Base-by-base conservation (phyloP, 2,113 vertebrate genomes). In the Antennarius striatus region DNA sequence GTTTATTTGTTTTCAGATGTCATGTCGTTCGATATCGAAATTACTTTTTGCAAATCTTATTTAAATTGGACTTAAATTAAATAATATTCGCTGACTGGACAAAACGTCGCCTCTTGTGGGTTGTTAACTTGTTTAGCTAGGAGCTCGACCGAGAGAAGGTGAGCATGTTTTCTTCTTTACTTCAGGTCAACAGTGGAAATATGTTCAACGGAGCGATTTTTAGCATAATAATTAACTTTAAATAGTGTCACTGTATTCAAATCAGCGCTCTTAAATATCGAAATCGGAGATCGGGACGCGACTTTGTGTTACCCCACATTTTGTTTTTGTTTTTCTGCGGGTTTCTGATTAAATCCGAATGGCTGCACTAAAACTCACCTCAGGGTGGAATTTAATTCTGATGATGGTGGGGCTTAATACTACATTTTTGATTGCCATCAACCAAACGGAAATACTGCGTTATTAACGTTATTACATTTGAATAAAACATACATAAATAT, bases 141-240 rank as follows among this genome's bases (percentile, higher is more conserved):
- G 7, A 7, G 29, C 14, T 80, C 71, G 70, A 48, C 73, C 66
- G 78, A 60, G 10, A 61, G 57, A 71, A 61, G 80, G 89, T 86
- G 60, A 79, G 58, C 43, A 16, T 61, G 57, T 40, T 43, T 3
- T 16, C 47, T 58, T 63, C 2, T 36, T 53, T 16, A 32, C 45
- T 22, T 22, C 22, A n/a, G 12, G 6, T 0, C 5, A 32, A 11
- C 10, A 1, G 11, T n/a, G 3, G 32, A 2, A 0, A 1, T 3
- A 6, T 14, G 0, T 29, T n/a, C 14, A 15, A 6, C 28, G 6
- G 4, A 52, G 51, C 40, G 56, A 17, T 46, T 28, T 4, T 61
- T 12, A n/a, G 14, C 15, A 10, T 12, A 8, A 5, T 46, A 2
- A 47, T 30, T 17, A 30, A 42, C 7, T 32, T 32, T 12, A 39